Conservation (phyloP, 2,888 invertebrate species). For the Drosophila merina region DNA sequence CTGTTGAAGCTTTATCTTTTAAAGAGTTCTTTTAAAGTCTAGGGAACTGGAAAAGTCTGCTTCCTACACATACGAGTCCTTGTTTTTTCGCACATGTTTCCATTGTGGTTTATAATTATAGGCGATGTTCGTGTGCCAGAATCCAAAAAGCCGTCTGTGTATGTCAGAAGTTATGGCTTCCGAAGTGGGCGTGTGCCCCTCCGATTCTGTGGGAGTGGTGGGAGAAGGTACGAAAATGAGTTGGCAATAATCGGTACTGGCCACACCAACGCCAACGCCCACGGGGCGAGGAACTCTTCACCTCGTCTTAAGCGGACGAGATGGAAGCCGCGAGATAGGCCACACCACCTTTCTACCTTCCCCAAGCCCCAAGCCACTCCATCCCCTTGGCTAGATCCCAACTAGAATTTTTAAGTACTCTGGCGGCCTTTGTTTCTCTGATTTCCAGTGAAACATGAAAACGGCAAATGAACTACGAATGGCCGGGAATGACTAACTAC, state of each 20-base stretch:
- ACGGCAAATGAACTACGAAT: constrained; percentile 56
- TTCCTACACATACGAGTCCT: background rate
- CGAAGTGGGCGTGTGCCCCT: constrained; percentile 48
- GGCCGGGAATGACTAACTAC: constrained; percentile 47
- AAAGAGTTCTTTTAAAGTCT: too few relatives aligned
- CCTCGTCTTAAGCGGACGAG: constrained; percentile 24
- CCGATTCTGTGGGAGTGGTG: constrained; percentile 39
- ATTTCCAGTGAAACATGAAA: constrained; percentile 65
- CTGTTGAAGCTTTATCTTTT: too few relatives aligned
- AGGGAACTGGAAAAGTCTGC: too few relatives aligned
- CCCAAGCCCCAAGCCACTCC: constrained; percentile 21
- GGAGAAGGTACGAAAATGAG: constrained; percentile 43
- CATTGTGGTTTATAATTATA: constrained; percentile 76
- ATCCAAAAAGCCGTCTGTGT: constrained; percentile 9
- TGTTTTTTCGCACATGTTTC: constrained; percentile 56
- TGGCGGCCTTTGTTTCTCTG: constrained; percentile 33
- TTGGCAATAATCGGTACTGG: constrained; percentile 46
- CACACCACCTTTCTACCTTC: constrained; percentile 23
- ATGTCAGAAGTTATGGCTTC: constrained; percentile 46
- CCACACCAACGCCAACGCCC: constrained; percentile 49
- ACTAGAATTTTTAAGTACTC: constrained; percentile 33
- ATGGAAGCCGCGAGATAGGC: constrained; percentile 43
- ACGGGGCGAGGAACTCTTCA: constrained; percentile 40
- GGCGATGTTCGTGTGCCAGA: constrained; percentile 59
- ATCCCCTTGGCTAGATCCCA: constrained; percentile 12